Evolutionary conservation across 2,797 vertebrate species (phyloP).

Genomic region (Rhynchonycteris naso): DNA sequence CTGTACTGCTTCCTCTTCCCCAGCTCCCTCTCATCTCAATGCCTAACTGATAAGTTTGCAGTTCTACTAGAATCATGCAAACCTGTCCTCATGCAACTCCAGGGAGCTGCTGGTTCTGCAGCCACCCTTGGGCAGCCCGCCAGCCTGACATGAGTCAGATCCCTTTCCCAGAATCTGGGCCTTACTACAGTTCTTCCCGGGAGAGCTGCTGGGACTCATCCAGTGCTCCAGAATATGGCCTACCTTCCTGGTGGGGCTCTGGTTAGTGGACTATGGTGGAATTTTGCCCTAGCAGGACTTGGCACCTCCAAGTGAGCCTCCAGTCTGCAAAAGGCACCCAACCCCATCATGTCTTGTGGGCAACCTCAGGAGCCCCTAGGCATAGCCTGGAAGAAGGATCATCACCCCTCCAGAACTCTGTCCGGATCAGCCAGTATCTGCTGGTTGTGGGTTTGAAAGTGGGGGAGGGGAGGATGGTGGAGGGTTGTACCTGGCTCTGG

Average conservation of each 20-base stretch:
- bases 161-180: constrained; percentile 54
- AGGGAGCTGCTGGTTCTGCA: constrained; percentile 32
- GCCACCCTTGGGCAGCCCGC: constrained; percentile 5
- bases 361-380: constrained; percentile 12
- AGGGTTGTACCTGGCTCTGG: not conserved
- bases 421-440: constrained; percentile 34
- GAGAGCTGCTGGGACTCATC: constrained; percentile 25
- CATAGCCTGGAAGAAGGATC: constrained; percentile 34
- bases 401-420: constrained; percentile 3
- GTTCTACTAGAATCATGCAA: constrained; percentile 55
- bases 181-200: constrained; percentile 39
- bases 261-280: constrained; percentile 15
- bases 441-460: constrained; percentile 34
- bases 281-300: constrained; percentile 48
- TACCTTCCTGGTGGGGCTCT: constrained; percentile 42
- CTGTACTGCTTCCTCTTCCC: constrained; percentile 51
- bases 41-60: not conserved
- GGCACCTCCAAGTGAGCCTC: constrained; percentile 24
- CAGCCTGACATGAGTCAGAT: constrained; percentile 51
- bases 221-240: constrained; percentile 21
- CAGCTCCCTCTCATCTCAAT: constrained; percentile 42
- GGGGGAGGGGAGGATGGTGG: not conserved
- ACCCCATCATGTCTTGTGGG: not conserved
- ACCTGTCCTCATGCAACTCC: constrained; percentile 34
- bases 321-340: constrained; percentile 11